Evolutionary conservation across 2,888 invertebrate genomes (phyloP).

Genomic region (Drosophila melanosoma): DNA sequence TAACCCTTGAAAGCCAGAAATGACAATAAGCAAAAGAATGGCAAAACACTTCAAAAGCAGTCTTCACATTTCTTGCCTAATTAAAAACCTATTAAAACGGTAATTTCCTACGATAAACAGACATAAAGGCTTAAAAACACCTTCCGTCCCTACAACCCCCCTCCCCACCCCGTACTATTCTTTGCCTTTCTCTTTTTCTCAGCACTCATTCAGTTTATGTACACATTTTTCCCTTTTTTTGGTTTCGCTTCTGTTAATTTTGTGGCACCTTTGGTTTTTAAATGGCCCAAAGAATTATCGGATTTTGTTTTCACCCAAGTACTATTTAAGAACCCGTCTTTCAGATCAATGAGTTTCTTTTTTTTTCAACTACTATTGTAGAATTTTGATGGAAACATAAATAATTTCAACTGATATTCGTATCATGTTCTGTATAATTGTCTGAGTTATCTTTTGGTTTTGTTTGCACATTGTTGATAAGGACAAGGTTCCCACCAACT

Average conservation of each 20-base stretch:
- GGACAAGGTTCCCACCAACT: slow-evolving; percentile 1
- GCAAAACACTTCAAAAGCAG: slow-evolving; percentile 16
- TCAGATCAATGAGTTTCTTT: background rate
- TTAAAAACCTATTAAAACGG: slow-evolving; percentile 60
- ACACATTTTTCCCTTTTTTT: slow-evolving; percentile 10
- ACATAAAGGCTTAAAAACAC: slow-evolving; percentile 9
- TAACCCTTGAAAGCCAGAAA: slow-evolving; percentile 7
- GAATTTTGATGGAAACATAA: slow-evolving; percentile 23
- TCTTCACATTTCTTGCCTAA: slow-evolving; percentile 50
- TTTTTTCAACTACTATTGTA: background rate
- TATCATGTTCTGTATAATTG: slow-evolving; percentile 31
- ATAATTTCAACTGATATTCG: slow-evolving; percentile 48
- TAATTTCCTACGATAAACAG: slow-evolving; percentile 41
- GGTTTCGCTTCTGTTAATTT: slow-evolving; percentile 40
- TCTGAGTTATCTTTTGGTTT: slow-evolving; percentile 54
- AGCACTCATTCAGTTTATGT: background rate
- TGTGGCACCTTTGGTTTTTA: slow-evolving; percentile 10
- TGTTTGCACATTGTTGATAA: slow-evolving; percentile 45
- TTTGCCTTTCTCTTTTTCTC: background rate
- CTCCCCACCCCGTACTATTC: background rate
- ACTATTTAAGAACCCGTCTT: background rate
- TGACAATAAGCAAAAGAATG: slow-evolving; percentile 1
- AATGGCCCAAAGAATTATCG: slow-evolving; percentile 10
- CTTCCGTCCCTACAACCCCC: background rate
- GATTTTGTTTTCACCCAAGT: background rate